A percentile compares a stretch with the other conserved stretches of the same genome.
These are phyloP conservation scores for Tiliacea aurago DNA, from an alignment of 2,888 invertebrate genomes.

Conservation along the genomic window DNA sequence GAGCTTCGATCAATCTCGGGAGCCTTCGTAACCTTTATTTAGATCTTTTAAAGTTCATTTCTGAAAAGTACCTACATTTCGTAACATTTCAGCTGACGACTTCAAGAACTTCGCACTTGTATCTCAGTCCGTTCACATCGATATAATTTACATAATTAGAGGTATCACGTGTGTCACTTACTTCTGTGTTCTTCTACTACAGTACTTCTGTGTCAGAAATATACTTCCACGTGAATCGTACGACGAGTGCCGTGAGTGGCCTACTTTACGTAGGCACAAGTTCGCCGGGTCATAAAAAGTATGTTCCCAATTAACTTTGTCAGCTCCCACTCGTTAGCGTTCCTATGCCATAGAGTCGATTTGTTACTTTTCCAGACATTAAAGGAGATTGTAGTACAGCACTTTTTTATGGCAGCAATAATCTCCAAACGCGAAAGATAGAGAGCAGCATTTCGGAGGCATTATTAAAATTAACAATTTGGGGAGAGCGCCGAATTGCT, in stretches of 20 bases:
- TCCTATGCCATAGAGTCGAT: conserved; percentile 39
- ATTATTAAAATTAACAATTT: conserved; percentile 71
- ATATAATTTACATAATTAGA: conserved; percentile 37
- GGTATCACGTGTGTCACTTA: conserved; percentile 17
- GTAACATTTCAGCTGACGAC: neutral
- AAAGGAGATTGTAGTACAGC: conserved; percentile 59
- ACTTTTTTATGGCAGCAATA: conserved; percentile 64
- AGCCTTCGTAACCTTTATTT: no score
- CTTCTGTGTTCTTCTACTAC: no score
- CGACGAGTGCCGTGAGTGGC: conserved; percentile 3
- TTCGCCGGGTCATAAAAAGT: conserved; percentile 26
- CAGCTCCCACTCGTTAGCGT: conserved; percentile 31
- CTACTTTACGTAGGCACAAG: conserved; percentile 29
- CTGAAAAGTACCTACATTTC: neutral
- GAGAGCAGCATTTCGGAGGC: conserved; percentile 53
- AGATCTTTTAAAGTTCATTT: neutral
- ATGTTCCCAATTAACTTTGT: conserved; percentile 41
- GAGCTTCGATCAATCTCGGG: no score
- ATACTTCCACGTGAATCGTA: conserved; percentile 1
- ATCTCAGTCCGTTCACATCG: conserved; percentile 13
- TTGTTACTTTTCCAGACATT: conserved; percentile 53
- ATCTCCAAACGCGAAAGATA: conserved; percentile 56
- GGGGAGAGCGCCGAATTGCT: conserved; percentile 59
- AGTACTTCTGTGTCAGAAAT: conserved; percentile 22
- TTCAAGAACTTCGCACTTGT: neutral